These are phyloP conservation scores for Columba livia DNA, from an alignment of 2,113 vertebrate genomes.

Conservation along the genomic window DNA sequence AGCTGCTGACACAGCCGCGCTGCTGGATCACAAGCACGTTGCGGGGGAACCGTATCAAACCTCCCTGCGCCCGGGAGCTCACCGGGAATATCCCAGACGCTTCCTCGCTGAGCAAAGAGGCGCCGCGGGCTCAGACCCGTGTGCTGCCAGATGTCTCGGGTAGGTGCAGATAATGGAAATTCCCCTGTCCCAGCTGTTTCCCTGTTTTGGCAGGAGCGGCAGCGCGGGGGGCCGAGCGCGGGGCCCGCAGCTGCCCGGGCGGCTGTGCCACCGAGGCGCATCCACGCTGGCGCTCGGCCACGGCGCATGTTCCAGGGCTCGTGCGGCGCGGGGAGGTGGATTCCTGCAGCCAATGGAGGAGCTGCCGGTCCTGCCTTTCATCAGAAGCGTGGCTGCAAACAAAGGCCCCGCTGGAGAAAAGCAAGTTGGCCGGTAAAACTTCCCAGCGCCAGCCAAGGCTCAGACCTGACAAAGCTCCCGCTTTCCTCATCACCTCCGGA, in stretches of 20 bases:
- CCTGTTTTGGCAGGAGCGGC: neutral
- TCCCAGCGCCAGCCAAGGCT: neutral
- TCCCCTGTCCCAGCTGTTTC: neutral
- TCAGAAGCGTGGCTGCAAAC: neutral
- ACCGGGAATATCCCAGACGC: accelerated
- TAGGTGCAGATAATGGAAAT: neutral
- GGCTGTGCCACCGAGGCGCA: neutral
- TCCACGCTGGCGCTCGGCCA: neutral
- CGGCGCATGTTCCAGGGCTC: neutral
- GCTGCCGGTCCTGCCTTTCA: neutral
- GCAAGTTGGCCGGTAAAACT: neutral
- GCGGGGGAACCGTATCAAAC: accelerated
- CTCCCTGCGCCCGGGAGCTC: neutral
- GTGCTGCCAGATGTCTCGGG: neutral
- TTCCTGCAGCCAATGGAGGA: neutral
- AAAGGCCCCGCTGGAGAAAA: neutral
- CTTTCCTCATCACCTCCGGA: neutral
- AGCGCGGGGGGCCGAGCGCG: accelerated
- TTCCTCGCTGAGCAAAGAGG: neutral
- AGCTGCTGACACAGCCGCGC: neutral
- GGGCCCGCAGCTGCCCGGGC: neutral
- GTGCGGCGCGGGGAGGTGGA: neutral
- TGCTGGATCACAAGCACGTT: neutral
- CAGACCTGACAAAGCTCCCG: neutral
- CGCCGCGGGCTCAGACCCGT: accelerated